A percentile compares a stretch with the other conserved stretches of the same genome.
phyloP scores from a whole-genome alignment of 2,113 vertebrate species.

The Labrus mixtus region DNA sequence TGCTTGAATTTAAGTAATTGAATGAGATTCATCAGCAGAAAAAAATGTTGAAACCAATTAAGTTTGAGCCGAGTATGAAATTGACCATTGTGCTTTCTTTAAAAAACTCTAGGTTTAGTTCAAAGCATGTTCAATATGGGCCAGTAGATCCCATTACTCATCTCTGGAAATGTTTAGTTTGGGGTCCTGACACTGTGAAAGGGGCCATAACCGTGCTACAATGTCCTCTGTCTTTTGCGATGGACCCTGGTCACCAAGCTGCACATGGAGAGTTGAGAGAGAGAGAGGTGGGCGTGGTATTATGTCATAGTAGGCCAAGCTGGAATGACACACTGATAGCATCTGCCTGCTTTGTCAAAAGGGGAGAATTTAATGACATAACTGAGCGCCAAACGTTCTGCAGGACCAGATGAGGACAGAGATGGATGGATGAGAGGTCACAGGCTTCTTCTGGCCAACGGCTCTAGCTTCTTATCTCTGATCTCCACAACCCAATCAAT shows the following conservation, averaged over 20 bases:
- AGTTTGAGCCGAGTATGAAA: conserved; percentile 72
- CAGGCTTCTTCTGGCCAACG: conserved; percentile 83
- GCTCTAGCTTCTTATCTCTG: conserved; percentile 88
- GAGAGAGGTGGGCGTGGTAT: conserved; percentile 66
- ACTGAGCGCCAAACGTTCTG: conserved; percentile 80
- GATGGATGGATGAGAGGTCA: conserved; percentile 92
- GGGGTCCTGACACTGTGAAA: conserved; percentile 73
- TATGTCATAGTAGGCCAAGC: conserved; percentile 60
- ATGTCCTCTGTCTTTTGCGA: conserved; percentile 69
- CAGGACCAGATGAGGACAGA: conserved; percentile 85
- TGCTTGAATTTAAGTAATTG: conserved; percentile 10
- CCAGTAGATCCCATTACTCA: conserved; percentile 83
- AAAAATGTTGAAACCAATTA: conserved; percentile 38
- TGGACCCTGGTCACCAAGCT: conserved; percentile 52
- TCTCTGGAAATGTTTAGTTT: conserved; percentile 74
- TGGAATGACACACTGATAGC: conserved; percentile 77
- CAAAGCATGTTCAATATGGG: conserved; percentile 72
- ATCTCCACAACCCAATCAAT: conserved; percentile 90
- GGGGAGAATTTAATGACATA: conserved; percentile 83
- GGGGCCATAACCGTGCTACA: conserved; percentile 54
- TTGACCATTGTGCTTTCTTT: conserved; percentile 72
- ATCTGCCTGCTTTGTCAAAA: conserved; percentile 89
- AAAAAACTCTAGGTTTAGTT: conserved; percentile 53
- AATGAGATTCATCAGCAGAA: conserved; percentile 19
- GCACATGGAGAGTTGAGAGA: conserved; percentile 23